Percentiles rank a stretch among this genome's conserved stretches.
Evolutionary conservation across 64 coral and sea anemone species (phyloP).

Genomic region (Pocillopora damicornis): DNA sequence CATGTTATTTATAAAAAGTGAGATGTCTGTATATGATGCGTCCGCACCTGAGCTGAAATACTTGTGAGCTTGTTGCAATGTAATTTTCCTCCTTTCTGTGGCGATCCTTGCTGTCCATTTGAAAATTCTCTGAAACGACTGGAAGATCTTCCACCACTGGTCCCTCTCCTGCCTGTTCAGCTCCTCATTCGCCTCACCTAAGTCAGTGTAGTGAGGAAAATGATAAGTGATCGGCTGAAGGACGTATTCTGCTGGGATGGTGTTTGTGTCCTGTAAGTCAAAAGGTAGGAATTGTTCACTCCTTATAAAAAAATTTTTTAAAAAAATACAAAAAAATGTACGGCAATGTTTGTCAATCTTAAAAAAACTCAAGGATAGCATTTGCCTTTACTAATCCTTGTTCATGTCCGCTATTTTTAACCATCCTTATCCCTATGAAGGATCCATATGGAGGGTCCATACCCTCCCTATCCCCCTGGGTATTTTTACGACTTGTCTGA

Average conservation of each 20-base stretch:
- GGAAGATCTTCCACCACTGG: conserved; percentile 77
- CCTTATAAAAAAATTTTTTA: not conserved
- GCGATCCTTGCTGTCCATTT: conserved; percentile 57
- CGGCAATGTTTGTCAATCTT: no score
- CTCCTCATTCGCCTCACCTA: conserved; percentile 54
- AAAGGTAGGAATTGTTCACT: not conserved
- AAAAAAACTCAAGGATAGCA: no score
- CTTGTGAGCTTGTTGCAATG: conserved; percentile 62
- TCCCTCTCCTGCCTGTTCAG: conserved; percentile 49
- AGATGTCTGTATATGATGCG: no score
- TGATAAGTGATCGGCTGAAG: conserved; percentile 80
- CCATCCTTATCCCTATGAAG: no score
- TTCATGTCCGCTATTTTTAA: no score
- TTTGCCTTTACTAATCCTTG: no score
- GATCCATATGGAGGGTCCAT: no score
- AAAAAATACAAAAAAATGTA: not conserved
- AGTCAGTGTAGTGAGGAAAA: conserved; percentile 70
- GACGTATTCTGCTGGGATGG: conserved; percentile 69
- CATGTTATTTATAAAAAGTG: no score
- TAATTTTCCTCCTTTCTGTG: conserved; percentile 26
- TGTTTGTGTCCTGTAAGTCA: conserved; percentile 61
- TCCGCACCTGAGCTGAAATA: conserved; percentile 74
- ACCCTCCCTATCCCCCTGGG: no score
- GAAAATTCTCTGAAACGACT: conserved; percentile 67
- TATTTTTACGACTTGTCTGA: no score